These are phyloP conservation scores for Enteromius radiatus DNA, from an alignment of 2,797 vertebrate species.

Conservation along the genomic window DNA sequence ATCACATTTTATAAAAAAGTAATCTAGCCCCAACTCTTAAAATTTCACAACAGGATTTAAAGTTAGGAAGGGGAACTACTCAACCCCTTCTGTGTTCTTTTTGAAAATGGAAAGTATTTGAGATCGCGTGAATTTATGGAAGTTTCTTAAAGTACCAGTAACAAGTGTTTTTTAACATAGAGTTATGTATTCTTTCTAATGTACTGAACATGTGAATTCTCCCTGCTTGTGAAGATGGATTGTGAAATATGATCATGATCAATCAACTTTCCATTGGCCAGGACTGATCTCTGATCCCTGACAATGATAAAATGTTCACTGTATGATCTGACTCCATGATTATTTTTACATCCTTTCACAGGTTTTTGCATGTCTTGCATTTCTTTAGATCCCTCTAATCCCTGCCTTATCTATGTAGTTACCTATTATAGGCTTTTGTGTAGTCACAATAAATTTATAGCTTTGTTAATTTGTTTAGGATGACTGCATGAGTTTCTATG, in stretches of 20 bases:
- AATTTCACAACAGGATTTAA: neutral
- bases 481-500: neutral
- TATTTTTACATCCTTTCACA: conserved; percentile 12
- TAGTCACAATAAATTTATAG: neutral
- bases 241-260: conserved; percentile 19
- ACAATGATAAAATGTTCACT: conserved; percentile 6
- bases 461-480: neutral
- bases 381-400: conserved; percentile 1
- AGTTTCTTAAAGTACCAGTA: neutral
- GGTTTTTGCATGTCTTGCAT: neutral
- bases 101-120: neutral
- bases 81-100: neutral
- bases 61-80: neutral
- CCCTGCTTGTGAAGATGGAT: neutral
- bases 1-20: neutral
- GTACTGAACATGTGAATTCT: neutral
- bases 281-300: conserved; percentile 19
- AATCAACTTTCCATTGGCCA: neutral
- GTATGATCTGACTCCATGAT: neutral
- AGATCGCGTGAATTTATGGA: neutral
- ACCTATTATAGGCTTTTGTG: neutral
- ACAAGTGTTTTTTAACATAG: neutral
- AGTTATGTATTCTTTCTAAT: neutral
- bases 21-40: neutral
- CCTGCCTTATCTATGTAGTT: conserved; percentile 13